These are phyloP conservation scores for Pterocles gutturalis DNA, from an alignment of 2,113 vertebrate species.

Conservation along the genomic window DNA sequence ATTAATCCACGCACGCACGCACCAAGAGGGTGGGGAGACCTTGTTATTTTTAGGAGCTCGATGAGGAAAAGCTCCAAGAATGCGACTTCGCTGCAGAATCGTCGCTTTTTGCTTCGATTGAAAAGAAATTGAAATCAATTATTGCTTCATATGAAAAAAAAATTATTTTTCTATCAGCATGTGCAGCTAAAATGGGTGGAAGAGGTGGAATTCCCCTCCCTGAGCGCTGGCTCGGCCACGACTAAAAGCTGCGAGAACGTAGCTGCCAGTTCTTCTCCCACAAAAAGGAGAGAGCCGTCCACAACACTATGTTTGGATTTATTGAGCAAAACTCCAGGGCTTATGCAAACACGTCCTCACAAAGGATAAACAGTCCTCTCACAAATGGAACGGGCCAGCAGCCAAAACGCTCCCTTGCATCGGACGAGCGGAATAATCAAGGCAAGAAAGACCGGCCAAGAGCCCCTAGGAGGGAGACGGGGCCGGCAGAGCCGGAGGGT, in stretches of 20 bases:
- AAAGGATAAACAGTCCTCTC: background rate
- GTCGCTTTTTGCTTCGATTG: background rate
- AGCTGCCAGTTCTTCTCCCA: background rate
- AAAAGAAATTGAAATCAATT: background rate
- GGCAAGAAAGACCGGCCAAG: background rate
- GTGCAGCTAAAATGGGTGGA: background rate
- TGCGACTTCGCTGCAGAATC: background rate
- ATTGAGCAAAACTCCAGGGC: background rate
- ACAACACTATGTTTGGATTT: background rate
- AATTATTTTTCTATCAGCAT: background rate
- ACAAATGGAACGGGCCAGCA: background rate
- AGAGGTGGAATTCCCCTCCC: background rate
- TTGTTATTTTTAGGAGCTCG: background rate
- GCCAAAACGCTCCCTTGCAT: background rate
- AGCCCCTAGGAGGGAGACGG: accelerated
- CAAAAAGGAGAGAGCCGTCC: background rate
- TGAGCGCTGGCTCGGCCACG: accelerated
- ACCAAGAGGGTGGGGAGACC: background rate
- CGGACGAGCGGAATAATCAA: background rate
- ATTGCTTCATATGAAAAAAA: background rate
- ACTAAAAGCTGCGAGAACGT: background rate
- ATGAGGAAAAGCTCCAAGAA: background rate
- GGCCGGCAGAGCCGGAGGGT: background rate
- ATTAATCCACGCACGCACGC: background rate
- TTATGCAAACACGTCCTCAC: background rate